Base-by-base conservation (phyloP, 2,113 vertebrate genomes). In the Cercocebus atys region DNA sequence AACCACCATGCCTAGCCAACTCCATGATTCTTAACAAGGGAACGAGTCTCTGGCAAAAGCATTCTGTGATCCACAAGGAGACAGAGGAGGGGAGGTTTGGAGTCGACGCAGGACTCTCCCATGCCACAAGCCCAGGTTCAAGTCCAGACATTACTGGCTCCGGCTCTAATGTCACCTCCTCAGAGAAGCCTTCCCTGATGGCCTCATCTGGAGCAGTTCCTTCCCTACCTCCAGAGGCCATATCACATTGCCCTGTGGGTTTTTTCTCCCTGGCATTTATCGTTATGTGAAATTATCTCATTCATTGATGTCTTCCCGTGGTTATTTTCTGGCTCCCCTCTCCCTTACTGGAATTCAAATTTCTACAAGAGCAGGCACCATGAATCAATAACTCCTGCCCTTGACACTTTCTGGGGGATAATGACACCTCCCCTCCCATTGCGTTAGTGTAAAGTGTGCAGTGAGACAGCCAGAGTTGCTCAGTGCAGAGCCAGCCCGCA, bases 281-380 rank as follows among this genome's bases (percentile, higher is more conserved):
- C 3, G 0, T 40, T 59, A 27, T 16, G 52, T 85, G 72, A 90
- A 66, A 52, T 81, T 8, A 40, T 79, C 94, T 88, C 78, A 25
- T 68, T 96, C 73, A 5, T n/a, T 80, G 66, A 68, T 27, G 40
- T 88, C 93, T 90, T 86, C 83, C n/a, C 35, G 1, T 73, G 66
- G 73, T 68, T 59, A 61, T 52, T 78, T 81, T 55, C 84, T 11
- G 52, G 81, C 66, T 94, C 73, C 82, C 55, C 35, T 68, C 27
- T 97, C 81, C 72, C 45, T 92, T 72, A 38, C 57, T 85, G 52
- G 70, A 94, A 90, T 40, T 80, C 88, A 75, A 64, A 43, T 76
- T 83, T 96, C 86, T 85, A 50, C 16, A 66, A 61, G 81, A 87
- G 23, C 82, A 93, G 93, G 57, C 5, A 2, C 40, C 35, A 18